phyloP scores from a whole-genome alignment of 1,140 invertebrate genomes.

The Trachymyrmex cornetzi region DNA sequence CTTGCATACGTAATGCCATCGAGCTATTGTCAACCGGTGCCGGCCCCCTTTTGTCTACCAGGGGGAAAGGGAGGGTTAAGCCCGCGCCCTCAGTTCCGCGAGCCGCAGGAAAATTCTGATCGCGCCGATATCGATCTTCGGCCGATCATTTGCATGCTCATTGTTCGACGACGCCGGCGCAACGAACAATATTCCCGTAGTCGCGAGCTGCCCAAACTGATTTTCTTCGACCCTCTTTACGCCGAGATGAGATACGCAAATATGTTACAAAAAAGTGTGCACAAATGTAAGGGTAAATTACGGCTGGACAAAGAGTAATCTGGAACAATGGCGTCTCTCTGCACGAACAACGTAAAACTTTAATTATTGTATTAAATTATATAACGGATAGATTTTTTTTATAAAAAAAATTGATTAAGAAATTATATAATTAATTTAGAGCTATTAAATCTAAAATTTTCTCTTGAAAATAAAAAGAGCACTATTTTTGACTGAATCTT shows the following conservation, averaged over 20 bases:
- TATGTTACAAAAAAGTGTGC: background rate
- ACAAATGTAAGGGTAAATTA: background rate
- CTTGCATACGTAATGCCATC: constrained; percentile 86
- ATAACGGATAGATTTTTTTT: background rate
- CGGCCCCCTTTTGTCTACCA: constrained; percentile 82
- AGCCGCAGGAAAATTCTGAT: constrained; percentile 85
- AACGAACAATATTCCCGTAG: constrained; percentile 72
- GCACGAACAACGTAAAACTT: background rate
- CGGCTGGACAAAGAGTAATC: background rate
- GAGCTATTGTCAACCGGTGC: constrained; percentile 83
- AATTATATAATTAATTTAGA: background rate
- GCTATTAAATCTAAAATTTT: constrained; percentile 5
- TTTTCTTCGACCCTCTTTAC: constrained; percentile 55
- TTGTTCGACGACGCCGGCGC: constrained; percentile 82
- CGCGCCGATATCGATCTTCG: constrained; percentile 86
- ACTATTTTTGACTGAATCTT: constrained; percentile 36
- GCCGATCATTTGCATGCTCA: constrained; percentile 87
- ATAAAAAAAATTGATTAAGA: background rate
- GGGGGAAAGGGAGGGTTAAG: constrained; percentile 67
- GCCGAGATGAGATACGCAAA: background rate
- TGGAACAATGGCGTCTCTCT: background rate
- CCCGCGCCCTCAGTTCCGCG: constrained; percentile 69
- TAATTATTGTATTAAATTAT: background rate
- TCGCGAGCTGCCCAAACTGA: constrained; percentile 60
- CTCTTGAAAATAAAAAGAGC: background rate